Base-by-base conservation (phyloP, 2,888 invertebrate species). In the Synergus japonicus region DNA sequence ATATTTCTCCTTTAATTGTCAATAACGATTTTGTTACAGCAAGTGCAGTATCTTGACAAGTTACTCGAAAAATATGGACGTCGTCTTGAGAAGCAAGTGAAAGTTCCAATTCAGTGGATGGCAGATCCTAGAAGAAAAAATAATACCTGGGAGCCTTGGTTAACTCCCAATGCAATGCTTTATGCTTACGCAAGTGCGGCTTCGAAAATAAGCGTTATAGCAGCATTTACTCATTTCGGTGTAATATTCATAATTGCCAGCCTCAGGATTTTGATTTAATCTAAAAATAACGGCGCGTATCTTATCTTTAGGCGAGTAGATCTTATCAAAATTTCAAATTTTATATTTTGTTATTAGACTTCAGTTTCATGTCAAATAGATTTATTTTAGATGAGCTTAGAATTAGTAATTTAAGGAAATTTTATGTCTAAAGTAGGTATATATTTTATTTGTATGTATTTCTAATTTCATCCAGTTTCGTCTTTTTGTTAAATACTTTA, bases 101-200 rank as follows among this genome's bases (percentile, higher is more conserved):
- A 79, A 43, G 69, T 88, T 15, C 88, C 89, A 4, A 83, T 91
- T 12, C 91, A 92, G 64, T 89, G 87, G 85, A 91, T 92, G 80
- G 95, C 96, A 0, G 95, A 96, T 90, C 97, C 97, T 0, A 94
- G 94, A 65, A 93, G 94, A 85, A 96, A 95, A 91, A 94, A 95
- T 89, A 95, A 95, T 86, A 94, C 95, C 0, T 97, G 97, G 96
- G 94, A 94, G 67, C 95, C 95, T 0, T 96, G 95, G 95, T 82
- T 93, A 12, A 85, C 81, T 18, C 82, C 88, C 1, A 86, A 85
- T 8, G 78, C 84, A 1, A 78, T 83, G 18, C 60, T 84, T 0
- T 85, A 86, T 77, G 80, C 83, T 5, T 88, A 88, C 22, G 79
- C 83, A 22, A 88, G 86, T 18, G 84, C 85, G 0, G 87, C 89